These are phyloP conservation scores for Drosophila dives DNA, from an alignment of 2,888 invertebrate genomes.

Conservation along the genomic window DNA sequence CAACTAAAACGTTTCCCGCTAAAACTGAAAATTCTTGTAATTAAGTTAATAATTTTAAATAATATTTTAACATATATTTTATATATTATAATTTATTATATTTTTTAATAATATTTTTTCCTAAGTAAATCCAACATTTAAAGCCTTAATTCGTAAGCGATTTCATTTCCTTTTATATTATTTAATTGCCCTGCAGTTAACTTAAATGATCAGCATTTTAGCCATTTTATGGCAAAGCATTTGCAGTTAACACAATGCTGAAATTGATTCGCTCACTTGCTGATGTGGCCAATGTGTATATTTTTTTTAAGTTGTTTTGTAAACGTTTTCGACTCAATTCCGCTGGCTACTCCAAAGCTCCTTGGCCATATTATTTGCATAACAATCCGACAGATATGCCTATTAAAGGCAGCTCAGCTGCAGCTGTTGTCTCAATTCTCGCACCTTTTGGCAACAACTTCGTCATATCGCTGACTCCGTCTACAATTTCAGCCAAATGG, in stretches of 20 bases:
- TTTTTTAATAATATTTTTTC: not conserved
- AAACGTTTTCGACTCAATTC: constrained; percentile 14
- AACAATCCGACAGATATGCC: constrained; percentile 78
- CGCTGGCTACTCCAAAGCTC: constrained; percentile 31
- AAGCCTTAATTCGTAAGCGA: not conserved
- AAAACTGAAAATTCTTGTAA: too few species aligned
- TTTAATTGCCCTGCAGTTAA: not conserved
- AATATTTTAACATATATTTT: not conserved
- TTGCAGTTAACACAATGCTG: not conserved
- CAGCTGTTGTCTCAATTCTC: constrained; percentile 74
- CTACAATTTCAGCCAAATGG: constrained; percentile 49
- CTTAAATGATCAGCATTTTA: not conserved
- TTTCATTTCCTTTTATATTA: not conserved
- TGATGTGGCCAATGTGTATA: not conserved
- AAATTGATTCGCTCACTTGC: not conserved
- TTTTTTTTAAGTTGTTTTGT: constrained; percentile 5
- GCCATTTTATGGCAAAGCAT: not conserved
- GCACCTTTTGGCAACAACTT: constrained; percentile 51
- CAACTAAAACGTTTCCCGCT: too few species aligned
- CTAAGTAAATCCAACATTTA: not conserved
- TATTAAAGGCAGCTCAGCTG: constrained; percentile 78
- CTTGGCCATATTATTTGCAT: constrained; percentile 60
- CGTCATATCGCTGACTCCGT: constrained; percentile 32
- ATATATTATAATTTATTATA: too few species aligned
- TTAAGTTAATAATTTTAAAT: too few species aligned